Percentiles rank a stretch among this genome's conserved stretches.
Conservation (phyloP, 2,888 invertebrate genomes). For the Pollenia angustigena region DNA sequence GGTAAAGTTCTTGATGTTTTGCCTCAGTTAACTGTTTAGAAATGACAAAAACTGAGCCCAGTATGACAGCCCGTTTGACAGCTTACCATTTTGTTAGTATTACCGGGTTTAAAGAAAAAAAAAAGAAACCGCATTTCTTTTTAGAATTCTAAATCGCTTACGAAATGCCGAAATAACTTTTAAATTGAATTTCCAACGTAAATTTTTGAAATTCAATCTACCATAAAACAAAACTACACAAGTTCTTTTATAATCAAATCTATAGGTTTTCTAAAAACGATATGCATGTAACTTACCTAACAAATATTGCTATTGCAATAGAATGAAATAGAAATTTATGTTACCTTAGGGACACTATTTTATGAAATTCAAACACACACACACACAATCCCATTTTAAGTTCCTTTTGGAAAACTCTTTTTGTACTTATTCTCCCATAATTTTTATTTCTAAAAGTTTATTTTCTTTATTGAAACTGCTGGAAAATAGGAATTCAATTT, state of each 20-base stretch:
- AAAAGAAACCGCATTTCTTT: background rate
- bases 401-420: no score
- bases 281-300: background rate
- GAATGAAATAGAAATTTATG: conserved; percentile 35
- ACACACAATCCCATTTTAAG: no score
- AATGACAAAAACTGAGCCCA: no score
- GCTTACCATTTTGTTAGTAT: no score
- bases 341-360: conserved; percentile 55
- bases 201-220: conserved; percentile 29
- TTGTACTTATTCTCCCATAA: background rate
- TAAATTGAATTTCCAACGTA: background rate
- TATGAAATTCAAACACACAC: conserved; percentile 11
- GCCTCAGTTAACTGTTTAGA: no score
- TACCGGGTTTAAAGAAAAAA: no score
- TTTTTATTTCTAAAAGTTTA: background rate
- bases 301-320: background rate
- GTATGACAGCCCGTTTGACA: no score
- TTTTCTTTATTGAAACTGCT: background rate
- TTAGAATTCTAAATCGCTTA: background rate
- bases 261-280: background rate
- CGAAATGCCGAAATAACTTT: background rate
- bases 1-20: no score
- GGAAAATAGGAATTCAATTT: conserved; percentile 22
- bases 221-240: background rate
- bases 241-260: background rate